Percentiles rank a stretch among this genome's conserved stretches.
These are phyloP conservation scores for Emydura subglobosa DNA, from an alignment of 2,113 vertebrate genomes.

Conservation along the genomic window DNA sequence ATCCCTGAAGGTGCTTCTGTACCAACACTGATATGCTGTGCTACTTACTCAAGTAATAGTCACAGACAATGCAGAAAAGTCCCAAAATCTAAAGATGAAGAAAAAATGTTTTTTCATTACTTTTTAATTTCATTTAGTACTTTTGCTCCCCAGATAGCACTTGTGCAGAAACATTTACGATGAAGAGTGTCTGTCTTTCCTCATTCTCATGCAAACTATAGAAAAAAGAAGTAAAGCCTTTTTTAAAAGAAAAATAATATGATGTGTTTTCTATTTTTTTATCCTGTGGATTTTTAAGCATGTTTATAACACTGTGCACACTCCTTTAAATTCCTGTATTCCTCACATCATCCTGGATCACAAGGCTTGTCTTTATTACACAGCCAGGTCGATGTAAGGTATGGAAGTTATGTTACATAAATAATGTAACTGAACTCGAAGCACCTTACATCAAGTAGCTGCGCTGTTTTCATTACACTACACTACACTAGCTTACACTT, in stretches of 20 bases:
- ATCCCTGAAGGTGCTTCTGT: neutral
- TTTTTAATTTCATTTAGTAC: neutral
- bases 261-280: neutral
- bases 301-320: neutral
- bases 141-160: neutral
- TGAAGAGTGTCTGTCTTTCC: neutral
- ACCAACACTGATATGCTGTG: constrained; percentile 9
- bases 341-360: neutral
- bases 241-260: neutral
- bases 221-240: neutral
- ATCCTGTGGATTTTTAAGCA: neutral
- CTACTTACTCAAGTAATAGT: constrained; percentile 34
- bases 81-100: neutral
- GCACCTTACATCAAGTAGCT: too few species aligned
- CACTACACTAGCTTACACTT: too few species aligned
- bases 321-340: neutral
- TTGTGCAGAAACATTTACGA: neutral
- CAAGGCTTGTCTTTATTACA: too few species aligned
- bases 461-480: too few species aligned
- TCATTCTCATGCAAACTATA: neutral
- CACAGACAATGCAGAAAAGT: constrained; percentile 26
- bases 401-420: too few species aligned
- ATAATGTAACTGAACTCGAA: too few species aligned
- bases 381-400: too few species aligned
- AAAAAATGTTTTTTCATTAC: neutral